These are phyloP conservation scores for Chionodraco myersi DNA, from an alignment of 2,113 vertebrate species.

Conservation along the genomic window DNA sequence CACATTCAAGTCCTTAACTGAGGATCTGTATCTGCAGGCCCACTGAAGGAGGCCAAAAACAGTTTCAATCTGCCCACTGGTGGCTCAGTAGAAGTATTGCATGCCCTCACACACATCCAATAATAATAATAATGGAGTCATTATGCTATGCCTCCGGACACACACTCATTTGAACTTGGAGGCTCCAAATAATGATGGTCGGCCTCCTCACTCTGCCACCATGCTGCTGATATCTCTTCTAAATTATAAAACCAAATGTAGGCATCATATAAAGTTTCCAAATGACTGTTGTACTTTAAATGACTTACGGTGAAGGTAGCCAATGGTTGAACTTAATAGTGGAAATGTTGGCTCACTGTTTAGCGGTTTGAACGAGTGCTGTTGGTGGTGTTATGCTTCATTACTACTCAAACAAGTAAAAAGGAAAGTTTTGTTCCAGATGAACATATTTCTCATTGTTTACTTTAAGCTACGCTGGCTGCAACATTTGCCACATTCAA, in stretches of 20 bases:
- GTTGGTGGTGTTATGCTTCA: slow-evolving; percentile 54
- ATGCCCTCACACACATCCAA: slow-evolving; percentile 11
- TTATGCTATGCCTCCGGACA: slow-evolving; percentile 4
- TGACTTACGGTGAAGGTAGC: slow-evolving; percentile 28
- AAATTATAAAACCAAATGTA: slow-evolving; percentile 13
- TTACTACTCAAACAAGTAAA: slow-evolving; percentile 54
- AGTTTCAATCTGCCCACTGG: slow-evolving; percentile 74
- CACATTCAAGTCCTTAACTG: slow-evolving; percentile 7
- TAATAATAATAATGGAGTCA: slow-evolving; percentile 34
- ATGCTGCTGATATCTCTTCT: slow-evolving; percentile 11
- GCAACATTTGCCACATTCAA: slow-evolving; percentile 28
- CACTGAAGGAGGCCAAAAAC: slow-evolving; percentile 21
- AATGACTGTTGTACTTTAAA: slow-evolving; percentile 28
- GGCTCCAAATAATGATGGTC: not conserved
- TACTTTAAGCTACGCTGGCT: slow-evolving; percentile 26
- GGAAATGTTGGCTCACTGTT: slow-evolving; percentile 54
- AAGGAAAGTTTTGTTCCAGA: slow-evolving; percentile 37
- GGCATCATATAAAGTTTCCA: slow-evolving; percentile 33
- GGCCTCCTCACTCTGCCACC: not conserved
- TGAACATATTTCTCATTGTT: slow-evolving; percentile 46
- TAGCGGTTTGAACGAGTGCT: slow-evolving; percentile 23
- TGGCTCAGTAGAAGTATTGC: slow-evolving; percentile 61
- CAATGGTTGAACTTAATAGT: slow-evolving; percentile 32
- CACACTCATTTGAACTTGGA: not conserved
- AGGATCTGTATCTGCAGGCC: slow-evolving; percentile 10